A percentile compares a stretch with the other conserved stretches of the same genome.
phyloP scores from a whole-genome alignment of 2,113 vertebrate genomes.

The Phyllostomus discolor region DNA sequence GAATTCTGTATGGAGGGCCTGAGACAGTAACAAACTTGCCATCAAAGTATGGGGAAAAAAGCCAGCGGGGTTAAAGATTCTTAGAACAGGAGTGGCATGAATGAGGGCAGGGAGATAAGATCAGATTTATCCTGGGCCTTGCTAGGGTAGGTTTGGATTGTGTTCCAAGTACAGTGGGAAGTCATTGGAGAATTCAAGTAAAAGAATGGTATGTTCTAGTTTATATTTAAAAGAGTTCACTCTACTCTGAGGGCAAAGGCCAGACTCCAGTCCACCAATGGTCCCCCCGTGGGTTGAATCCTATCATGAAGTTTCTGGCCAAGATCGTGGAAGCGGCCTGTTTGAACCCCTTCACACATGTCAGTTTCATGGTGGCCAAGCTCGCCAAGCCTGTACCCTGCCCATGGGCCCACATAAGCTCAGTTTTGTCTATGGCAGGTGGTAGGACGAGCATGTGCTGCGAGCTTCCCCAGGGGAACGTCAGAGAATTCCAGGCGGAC shows the following conservation, averaged over 20 bases:
- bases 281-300: fast-evolving
- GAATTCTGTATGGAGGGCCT: background rate
- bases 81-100: background rate
- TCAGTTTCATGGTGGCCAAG: no score
- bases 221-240: background rate
- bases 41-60: background rate
- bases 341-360: constrained; percentile 84
- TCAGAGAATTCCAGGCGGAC: no score
- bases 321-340: constrained; percentile 87
- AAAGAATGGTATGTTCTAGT: background rate
- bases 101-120: background rate
- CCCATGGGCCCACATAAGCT: no score
- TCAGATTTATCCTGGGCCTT: background rate
- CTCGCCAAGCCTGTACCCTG: no score
- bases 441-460: no score
- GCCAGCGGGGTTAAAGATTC: background rate
- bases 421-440: no score
- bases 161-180: background rate
- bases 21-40: background rate
- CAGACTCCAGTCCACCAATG: no score
- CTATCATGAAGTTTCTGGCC: constrained; percentile 64
- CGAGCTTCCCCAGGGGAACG: no score
- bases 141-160: background rate
- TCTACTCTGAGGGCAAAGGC: background rate
- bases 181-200: background rate